Conservation (phyloP, 1,140 invertebrate genomes). For the Bombus affinis region DNA sequence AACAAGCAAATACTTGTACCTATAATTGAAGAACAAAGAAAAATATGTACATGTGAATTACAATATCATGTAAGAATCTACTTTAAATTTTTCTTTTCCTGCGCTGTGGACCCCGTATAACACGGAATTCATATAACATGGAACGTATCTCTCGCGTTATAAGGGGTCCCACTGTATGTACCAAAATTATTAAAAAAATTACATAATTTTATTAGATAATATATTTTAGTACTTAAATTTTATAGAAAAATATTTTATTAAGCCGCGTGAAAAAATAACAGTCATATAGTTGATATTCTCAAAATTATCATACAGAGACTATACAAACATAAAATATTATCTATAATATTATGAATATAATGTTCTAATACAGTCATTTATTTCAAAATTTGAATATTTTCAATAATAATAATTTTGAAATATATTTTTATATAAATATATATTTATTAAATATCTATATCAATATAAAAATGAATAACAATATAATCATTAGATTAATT, state of each 20-base stretch:
- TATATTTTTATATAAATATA: background rate
- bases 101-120: too few relatives aligned
- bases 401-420: background rate
- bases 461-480: background rate
- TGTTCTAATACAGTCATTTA: background rate
- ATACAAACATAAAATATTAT: background rate
- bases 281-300: background rate
- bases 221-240: slow-evolving; percentile 26
- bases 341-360: background rate
- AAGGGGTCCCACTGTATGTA: too few relatives aligned
- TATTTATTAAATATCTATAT: background rate
- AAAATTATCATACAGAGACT: background rate
- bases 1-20: slow-evolving; percentile 17
- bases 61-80: background rate
- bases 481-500: background rate
- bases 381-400: background rate
- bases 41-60: slow-evolving; percentile 14
- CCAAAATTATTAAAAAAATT: background rate
- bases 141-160: too few relatives aligned
- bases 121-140: too few relatives aligned
- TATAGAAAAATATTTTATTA: background rate
- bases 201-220: background rate
- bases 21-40: background rate
- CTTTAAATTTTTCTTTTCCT: too few relatives aligned
- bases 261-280: background rate